phyloP scores from a whole-genome alignment of 64 coral and sea anemone species.

The Stichodactyla helianthus region DNA sequence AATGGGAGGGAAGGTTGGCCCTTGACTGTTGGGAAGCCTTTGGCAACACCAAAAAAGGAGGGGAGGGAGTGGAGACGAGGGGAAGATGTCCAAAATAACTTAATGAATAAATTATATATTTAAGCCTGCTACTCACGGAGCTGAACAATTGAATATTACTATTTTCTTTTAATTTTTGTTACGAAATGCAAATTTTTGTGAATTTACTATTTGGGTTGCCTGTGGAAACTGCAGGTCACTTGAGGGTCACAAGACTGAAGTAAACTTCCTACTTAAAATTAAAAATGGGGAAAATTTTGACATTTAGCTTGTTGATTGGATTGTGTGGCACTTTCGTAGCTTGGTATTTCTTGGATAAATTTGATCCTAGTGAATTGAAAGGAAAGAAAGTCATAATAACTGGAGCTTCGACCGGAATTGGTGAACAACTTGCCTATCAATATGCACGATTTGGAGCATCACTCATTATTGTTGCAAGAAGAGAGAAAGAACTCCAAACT shows the following conservation, averaged over 20 bases:
- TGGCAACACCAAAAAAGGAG: no score
- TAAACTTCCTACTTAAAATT: not conserved
- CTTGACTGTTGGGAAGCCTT: no score
- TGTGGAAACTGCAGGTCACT: not conserved
- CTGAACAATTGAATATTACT: no score
- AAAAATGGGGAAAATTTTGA: not conserved
- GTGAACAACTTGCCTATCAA: constrained; percentile 65
- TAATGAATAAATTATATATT: no score
- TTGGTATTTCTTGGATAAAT: constrained; percentile 53
- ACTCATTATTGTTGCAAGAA: constrained; percentile 64
- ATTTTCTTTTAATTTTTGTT: no score
- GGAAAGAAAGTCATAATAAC: constrained; percentile 66
- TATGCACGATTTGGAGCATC: constrained; percentile 65
- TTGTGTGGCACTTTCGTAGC: constrained; percentile 36
- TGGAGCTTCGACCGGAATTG: constrained; percentile 72
- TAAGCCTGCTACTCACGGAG: no score
- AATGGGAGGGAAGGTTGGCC: no score
- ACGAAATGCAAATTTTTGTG: no score
- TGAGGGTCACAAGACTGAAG: no score
- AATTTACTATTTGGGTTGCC: not conserved
- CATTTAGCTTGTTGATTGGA: constrained; percentile 41
- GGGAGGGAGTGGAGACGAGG: no score
- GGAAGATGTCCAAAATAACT: no score
- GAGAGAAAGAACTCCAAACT: constrained; percentile 50
- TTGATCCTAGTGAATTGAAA: constrained; percentile 35